Evolutionary conservation across 2,888 invertebrate genomes (phyloP).

Genomic region (Philopedon plagiatum): DNA sequence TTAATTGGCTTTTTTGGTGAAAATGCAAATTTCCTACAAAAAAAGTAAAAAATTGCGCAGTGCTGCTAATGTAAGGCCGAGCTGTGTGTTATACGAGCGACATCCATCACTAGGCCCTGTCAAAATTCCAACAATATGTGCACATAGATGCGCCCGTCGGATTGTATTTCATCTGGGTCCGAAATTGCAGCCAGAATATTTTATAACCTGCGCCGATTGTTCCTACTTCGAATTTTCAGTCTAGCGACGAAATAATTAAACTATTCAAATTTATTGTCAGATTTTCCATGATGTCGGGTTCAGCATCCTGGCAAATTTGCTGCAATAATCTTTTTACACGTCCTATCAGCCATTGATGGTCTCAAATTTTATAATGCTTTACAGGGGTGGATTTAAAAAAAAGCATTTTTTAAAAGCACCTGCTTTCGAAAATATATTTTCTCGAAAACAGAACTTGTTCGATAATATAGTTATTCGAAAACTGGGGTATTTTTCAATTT

Average conservation of each 20-base stretch:
- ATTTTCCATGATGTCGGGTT: slow-evolving; percentile 23
- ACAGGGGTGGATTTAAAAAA: too few species aligned
- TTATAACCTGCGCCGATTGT: slow-evolving; percentile 56
- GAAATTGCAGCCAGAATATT: slow-evolving; percentile 57
- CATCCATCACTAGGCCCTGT: slow-evolving; percentile 61
- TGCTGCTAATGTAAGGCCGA: slow-evolving; percentile 44
- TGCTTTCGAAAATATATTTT: too few species aligned
- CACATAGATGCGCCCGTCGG: slow-evolving; percentile 51
- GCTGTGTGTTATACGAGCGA: slow-evolving; percentile 58
- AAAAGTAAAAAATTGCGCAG: slow-evolving; percentile 31
- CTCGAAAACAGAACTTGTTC: too few species aligned
- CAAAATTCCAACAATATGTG: slow-evolving; percentile 60
- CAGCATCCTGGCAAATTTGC: slow-evolving; percentile 30
- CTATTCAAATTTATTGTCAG: slow-evolving; percentile 52
- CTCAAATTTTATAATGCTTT: too few species aligned
- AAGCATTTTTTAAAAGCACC: too few species aligned
- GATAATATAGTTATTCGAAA: too few species aligned
- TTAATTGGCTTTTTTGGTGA: slow-evolving; percentile 21
- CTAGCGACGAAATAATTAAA: slow-evolving; percentile 54
- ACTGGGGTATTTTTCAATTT: too few species aligned
- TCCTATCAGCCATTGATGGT: neutral
- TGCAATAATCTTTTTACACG: neutral
- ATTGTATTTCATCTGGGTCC: slow-evolving; percentile 55
- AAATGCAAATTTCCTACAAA: slow-evolving; percentile 41
- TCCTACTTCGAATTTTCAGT: slow-evolving; percentile 53